Conservation (phyloP, 1,140 invertebrate species). For the Linepithema humile region DNA sequence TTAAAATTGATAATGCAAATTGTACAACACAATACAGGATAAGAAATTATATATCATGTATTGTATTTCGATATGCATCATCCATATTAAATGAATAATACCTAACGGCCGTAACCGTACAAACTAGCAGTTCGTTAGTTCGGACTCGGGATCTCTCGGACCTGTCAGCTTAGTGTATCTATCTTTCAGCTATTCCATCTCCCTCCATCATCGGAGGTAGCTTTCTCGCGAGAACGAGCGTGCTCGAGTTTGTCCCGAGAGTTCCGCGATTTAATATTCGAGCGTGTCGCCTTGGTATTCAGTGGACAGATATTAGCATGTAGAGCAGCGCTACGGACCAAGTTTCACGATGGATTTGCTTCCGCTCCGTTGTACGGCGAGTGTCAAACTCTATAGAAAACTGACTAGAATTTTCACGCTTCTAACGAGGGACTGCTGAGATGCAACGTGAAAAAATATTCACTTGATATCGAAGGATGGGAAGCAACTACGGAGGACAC, state of each 20-base stretch:
- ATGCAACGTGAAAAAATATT: neutral
- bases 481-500: no score
- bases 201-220: neutral
- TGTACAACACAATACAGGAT: neutral
- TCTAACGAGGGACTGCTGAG: conserved; percentile 14
- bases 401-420: conserved; percentile 54
- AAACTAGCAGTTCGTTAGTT: conserved; percentile 62
- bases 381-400: conserved; percentile 28
- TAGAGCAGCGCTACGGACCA: conserved; percentile 36
- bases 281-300: conserved; percentile 68
- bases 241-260: conserved; percentile 43
- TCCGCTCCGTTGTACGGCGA: conserved; percentile 43
- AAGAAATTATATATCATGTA: no score
- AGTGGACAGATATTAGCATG: conserved; percentile 72
- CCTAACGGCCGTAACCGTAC: conserved; percentile 13
- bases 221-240: conserved; percentile 23
- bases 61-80: conserved; percentile 12
- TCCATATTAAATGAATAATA: conserved; percentile 16
- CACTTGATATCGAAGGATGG: neutral
- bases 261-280: conserved; percentile 71
- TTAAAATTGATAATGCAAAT: neutral
- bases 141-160: neutral
- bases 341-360: conserved; percentile 68
- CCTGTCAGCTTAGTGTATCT: neutral
- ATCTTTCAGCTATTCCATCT: conserved; percentile 11